These are phyloP conservation scores for Eupithecia dodoneata DNA, from an alignment of 2,888 invertebrate genomes.

Conservation along the genomic window DNA sequence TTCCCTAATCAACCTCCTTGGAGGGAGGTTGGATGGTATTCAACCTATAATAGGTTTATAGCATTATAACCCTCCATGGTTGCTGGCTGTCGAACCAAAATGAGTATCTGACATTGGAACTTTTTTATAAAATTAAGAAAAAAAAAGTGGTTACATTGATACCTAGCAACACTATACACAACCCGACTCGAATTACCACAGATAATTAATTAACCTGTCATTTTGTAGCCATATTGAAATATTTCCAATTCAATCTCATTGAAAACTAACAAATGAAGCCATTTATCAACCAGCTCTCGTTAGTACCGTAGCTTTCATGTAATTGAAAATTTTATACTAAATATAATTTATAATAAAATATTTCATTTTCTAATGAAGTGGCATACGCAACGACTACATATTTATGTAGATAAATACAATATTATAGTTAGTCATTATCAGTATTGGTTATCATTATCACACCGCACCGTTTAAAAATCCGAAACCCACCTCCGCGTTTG, in stretches of 20 bases:
- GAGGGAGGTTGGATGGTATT: too few relatives aligned
- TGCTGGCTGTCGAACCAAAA: too few relatives aligned
- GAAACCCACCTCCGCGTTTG: conserved; percentile 23
- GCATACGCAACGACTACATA: conserved; percentile 3
- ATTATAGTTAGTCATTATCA: neutral
- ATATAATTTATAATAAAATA: conserved; percentile 20
- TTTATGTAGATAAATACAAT: neutral
- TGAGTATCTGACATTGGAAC: too few relatives aligned
- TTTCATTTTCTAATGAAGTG: conserved; percentile 17
- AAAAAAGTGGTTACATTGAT: neutral
- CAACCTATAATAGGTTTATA: too few relatives aligned
- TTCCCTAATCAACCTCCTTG: too few relatives aligned
- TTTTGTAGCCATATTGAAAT: conserved; percentile 20
- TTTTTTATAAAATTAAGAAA: too few relatives aligned
- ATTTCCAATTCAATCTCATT: conserved; percentile 22
- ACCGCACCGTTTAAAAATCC: conserved; percentile 28
- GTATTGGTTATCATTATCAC: conserved; percentile 12
- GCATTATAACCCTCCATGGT: too few relatives aligned
- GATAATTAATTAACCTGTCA: conserved; percentile 20
- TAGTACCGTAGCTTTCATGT: conserved; percentile 37
- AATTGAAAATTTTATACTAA: conserved; percentile 35
- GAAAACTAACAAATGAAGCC: conserved; percentile 40
- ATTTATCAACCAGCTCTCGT: conserved; percentile 41
- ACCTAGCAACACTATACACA: neutral
- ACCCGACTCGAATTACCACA: neutral